Base-by-base conservation (phyloP, 2,113 vertebrate genomes). In the Tylochromis polylepis region DNA sequence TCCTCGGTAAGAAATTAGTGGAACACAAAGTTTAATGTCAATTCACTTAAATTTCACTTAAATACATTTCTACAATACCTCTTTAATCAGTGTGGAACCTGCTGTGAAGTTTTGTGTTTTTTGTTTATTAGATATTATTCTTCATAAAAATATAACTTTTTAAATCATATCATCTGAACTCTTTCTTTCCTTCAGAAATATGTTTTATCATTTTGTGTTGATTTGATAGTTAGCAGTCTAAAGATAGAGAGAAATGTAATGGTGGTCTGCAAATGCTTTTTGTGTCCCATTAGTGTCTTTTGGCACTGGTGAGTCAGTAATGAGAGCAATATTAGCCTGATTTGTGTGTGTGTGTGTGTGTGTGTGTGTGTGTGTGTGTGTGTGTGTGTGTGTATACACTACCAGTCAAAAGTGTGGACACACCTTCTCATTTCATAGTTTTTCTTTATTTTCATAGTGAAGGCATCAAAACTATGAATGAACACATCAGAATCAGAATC, bases 1-100 rank as follows among this genome's bases (percentile, higher is more conserved):
- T 96, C 3, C 88, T 98, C 12, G 96, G 97, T 98, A 86, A 87
- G 34, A 79, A 11, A 15, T 18, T 27, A 41, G 27, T 2, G 36
- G 46, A 29, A 49, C 22, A 29, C 67, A 29, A 27, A 29, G 16
- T 11, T 24, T 49, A 75, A 75, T 29, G 70, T 18, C 15, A 5
- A 49, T 36, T 62, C 29, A 7, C 31, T 62, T 62, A 62, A 34
- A 62, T 62, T 72, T 72, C 22, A 46, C 14, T 18, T 49, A 11
- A 27, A 49, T 27, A 49, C 0, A 49, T 72, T 72, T 14, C 14
- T 46, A 46, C 41, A 11, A 24, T 72, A 46, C 9, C 14, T 6
- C 24, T 49, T 72, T 72, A 72, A 72, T 7, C 38, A 72, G 3
- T 46, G 38, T 46, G 16, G 27, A 46, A 46, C 22, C 67, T 46